Base-by-base conservation (phyloP, 2,113 vertebrate species). In the Cichladusa arquata region DNA sequence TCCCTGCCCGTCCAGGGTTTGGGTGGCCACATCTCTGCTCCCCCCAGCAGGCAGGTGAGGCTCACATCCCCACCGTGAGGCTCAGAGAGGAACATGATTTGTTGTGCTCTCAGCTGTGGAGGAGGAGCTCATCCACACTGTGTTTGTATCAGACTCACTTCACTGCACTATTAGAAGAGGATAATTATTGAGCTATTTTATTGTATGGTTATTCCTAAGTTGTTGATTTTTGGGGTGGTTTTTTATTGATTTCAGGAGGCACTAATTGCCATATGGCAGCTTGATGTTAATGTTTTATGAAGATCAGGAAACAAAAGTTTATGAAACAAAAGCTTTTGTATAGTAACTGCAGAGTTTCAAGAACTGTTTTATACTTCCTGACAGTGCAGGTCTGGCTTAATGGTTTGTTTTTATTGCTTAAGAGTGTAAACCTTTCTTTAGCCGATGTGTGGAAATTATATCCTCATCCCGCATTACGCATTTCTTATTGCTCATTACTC, bases 341-440 rank as follows among this genome's bases (percentile, higher is more conserved):
- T 97, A 97, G 97, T 98, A 97, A 98, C 98, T 98, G 98, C 98
- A 98, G 97, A 98, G 96, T 98, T 98, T 98, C 97, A 98, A 98
- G 97, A 98, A 98, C 97, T 97, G 98, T 98, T 98, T 98, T 98
- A 98, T 98, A 98, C 98, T 98, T 99, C 98, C 98, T 98, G 98
- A 98, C 98, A 98, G 98, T 98, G 98, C 98, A 98, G 97, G 98
- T 98, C 98, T 96, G 95, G 97, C 97, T 98, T 99, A 99, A 99
- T 99, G 98, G 98, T 98, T 98, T 98, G 98, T 98, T 98, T 99
- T 99, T 98, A 99, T 98, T 98, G 98, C 98, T 98, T 93, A 98
- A 99, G 98, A 99, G 98, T 98, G 98, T 99, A 99, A 99, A 99
- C 98, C 98, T 99, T 98, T 98, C 98, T 99, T 98, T 98, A 98